Conservation (phyloP, 2,888 invertebrate species). For the Seira ritae region DNA sequence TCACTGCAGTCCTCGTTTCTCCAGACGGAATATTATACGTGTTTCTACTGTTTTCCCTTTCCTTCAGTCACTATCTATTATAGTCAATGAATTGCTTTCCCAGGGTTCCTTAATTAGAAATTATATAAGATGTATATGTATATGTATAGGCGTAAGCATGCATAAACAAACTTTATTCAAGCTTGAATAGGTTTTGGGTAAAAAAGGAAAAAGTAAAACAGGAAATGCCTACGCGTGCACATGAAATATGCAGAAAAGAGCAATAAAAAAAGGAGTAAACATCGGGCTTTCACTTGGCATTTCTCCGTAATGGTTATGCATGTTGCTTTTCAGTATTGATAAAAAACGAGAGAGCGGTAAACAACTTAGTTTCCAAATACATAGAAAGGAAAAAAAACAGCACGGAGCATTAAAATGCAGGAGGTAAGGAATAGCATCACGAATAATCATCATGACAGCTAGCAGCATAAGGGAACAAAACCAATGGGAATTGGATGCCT, state of each 20-base stretch:
- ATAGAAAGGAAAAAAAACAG: not conserved
- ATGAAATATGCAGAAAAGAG: not conserved
- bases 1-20: too few relatives aligned
- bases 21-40: too few relatives aligned
- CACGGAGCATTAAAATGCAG: not conserved
- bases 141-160: too few relatives aligned
- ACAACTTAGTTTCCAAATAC: not conserved
- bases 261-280: not conserved
- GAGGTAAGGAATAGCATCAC: not conserved
- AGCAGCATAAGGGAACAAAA: not conserved
- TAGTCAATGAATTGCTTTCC: too few relatives aligned
- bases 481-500: not conserved
- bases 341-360: not conserved
- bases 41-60: too few relatives aligned
- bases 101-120: too few relatives aligned
- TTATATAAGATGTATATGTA: too few relatives aligned
- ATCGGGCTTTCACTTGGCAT: not conserved
- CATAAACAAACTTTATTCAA: not conserved
- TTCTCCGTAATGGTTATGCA: not conserved
- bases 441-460: not conserved
- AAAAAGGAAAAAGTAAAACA: not conserved
- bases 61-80: too few relatives aligned
- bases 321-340: not conserved
- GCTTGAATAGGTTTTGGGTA: not conserved
- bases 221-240: not conserved